These are phyloP conservation scores for Sphaeridia pumilis DNA, from an alignment of 2,888 invertebrate genomes.

Conservation along the genomic window DNA sequence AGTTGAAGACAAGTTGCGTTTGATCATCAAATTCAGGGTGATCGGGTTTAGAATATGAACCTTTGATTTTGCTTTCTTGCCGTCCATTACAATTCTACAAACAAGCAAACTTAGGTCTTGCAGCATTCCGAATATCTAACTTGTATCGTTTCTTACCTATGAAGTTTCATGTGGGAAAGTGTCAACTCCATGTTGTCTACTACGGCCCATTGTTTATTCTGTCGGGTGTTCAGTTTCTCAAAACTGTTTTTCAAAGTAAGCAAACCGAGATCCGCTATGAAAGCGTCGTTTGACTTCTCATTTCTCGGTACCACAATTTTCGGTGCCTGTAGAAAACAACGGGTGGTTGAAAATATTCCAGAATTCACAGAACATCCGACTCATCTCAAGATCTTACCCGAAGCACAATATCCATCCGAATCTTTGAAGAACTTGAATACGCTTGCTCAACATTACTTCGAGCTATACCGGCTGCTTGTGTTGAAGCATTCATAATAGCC, in stretches of 20 bases:
- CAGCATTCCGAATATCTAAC: too few relatives aligned
- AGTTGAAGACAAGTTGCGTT: slow-evolving; percentile 66
- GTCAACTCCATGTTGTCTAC: slow-evolving; percentile 73
- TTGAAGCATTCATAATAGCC: slow-evolving; percentile 75
- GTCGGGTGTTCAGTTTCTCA: slow-evolving; percentile 43
- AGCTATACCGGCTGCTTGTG: slow-evolving; percentile 82
- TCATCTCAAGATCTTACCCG: too few relatives aligned
- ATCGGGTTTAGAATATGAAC: slow-evolving; percentile 64
- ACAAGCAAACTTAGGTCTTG: too few relatives aligned
- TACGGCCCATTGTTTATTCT: slow-evolving; percentile 48
- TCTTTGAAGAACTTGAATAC: slow-evolving; percentile 65
- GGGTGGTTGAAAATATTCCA: not conserved
- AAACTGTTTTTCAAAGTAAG: slow-evolving; percentile 62
- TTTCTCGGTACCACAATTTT: slow-evolving; percentile 79
- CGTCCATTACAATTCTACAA: too few relatives aligned
- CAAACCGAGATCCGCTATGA: slow-evolving; percentile 76
- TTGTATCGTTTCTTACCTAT: slow-evolving; percentile 45
- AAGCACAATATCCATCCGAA: slow-evolving; percentile 51
- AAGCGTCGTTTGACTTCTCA: slow-evolving; percentile 62
- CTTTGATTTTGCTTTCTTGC: slow-evolving; percentile 40
- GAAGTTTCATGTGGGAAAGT: slow-evolving; percentile 66
- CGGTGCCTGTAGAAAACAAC: slow-evolving; percentile 51
- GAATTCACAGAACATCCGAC: too few relatives aligned
- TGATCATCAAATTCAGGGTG: slow-evolving; percentile 62
- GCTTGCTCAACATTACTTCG: slow-evolving; percentile 73